These are phyloP conservation scores for Pandemis heparana DNA, from an alignment of 2,888 invertebrate species.

Conservation along the genomic window DNA sequence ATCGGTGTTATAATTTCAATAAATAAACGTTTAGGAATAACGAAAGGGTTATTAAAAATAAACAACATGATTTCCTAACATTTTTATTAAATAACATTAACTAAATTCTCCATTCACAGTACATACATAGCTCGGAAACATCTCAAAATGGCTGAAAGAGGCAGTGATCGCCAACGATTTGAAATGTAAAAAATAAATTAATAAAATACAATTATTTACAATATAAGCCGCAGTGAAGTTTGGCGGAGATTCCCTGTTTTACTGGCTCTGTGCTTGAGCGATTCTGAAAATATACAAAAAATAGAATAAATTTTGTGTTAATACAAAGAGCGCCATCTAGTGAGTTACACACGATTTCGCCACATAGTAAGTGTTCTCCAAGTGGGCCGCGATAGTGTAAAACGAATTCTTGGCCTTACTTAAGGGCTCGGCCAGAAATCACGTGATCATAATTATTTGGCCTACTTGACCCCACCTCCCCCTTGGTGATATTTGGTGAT, in stretches of 20 bases:
- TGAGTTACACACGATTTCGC: too few relatives aligned
- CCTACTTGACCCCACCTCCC: too few relatives aligned
- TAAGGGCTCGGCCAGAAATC: too few relatives aligned
- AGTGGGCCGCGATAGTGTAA: background rate
- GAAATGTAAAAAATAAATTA: slow-evolving; percentile 43
- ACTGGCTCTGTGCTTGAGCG: slow-evolving; percentile 54
- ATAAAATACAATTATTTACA: slow-evolving; percentile 60
- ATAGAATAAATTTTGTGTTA: background rate
- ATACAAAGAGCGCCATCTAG: background rate
- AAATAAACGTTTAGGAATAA: too few relatives aligned
- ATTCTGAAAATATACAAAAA: slow-evolving; percentile 55
- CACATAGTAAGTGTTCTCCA: background rate
- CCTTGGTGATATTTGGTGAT: too few relatives aligned
- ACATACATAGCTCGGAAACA: slow-evolving; percentile 39
- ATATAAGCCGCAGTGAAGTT: slow-evolving; percentile 43
- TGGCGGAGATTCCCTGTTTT: slow-evolving; percentile 44
- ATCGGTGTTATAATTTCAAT: too few relatives aligned
- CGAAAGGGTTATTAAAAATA: background rate
- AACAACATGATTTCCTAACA: slow-evolving; percentile 32
- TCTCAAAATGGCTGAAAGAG: slow-evolving; percentile 27
- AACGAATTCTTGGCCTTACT: background rate
- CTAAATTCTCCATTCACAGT: slow-evolving; percentile 39
- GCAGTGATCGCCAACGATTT: slow-evolving; percentile 30
- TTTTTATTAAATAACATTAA: slow-evolving; percentile 35
- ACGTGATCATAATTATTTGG: too few relatives aligned